These are phyloP conservation scores for Eupithecia abbreviata DNA, from an alignment of 2,888 invertebrate genomes.

Conservation along the genomic window DNA sequence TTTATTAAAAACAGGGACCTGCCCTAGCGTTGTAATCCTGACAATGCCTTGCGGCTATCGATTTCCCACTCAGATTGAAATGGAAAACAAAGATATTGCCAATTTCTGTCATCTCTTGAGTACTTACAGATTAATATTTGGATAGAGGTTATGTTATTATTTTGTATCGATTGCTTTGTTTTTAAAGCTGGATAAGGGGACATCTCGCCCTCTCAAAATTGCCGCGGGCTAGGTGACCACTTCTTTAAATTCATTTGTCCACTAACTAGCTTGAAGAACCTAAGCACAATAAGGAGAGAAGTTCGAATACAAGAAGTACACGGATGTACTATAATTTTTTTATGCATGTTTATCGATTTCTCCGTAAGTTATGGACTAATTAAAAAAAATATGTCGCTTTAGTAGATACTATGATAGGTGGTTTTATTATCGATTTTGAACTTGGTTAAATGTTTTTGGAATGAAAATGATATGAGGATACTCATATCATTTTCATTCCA, in stretches of 20 bases:
- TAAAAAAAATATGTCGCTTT: too few relatives aligned
- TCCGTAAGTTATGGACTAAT: too few relatives aligned
- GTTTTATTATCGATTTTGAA: too few relatives aligned
- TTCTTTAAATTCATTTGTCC: neutral
- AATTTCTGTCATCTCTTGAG: conserved; percentile 56
- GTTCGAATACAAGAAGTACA: too few relatives aligned
- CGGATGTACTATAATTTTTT: too few relatives aligned
- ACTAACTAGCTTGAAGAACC: too few relatives aligned
- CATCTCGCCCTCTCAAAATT: neutral
- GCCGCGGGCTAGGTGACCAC: neutral
- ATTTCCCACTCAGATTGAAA: conserved; percentile 75
- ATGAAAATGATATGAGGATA: too few relatives aligned
- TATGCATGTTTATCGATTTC: too few relatives aligned
- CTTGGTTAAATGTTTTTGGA: too few relatives aligned
- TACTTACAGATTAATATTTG: conserved; percentile 45
- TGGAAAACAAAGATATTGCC: conserved; percentile 75
- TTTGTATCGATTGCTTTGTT: neutral
- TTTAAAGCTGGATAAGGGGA: neutral
- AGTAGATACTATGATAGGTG: too few relatives aligned
- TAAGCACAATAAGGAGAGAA: too few relatives aligned
- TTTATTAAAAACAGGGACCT: conserved; percentile 68
- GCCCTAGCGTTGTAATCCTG: conserved; percentile 61
- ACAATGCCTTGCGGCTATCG: conserved; percentile 70
- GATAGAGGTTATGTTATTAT: conserved; percentile 14
- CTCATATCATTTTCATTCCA: neutral